A percentile compares a stretch with the other conserved stretches of the same genome.
Evolutionary conservation across 2,113 vertebrate species (phyloP).

Genomic region (Tachycineta bicolor): DNA sequence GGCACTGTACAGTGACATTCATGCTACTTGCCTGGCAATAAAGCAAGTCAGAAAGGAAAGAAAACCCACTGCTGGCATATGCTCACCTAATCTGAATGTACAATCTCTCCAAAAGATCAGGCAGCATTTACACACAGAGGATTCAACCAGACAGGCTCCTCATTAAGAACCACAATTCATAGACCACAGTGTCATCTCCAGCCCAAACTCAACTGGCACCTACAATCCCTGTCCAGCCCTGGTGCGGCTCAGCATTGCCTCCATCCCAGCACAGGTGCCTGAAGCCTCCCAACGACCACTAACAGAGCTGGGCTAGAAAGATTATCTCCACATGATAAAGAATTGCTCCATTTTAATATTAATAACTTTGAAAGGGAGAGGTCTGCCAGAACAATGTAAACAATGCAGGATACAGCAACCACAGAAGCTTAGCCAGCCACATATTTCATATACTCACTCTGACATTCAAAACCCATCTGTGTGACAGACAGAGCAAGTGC

Average conservation of each 20-base stretch:
- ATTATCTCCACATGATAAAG: not conserved
- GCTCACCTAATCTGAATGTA: not conserved
- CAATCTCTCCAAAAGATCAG: not conserved
- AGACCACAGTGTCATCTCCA: not conserved
- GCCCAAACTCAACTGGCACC: not conserved
- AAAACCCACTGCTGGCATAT: not conserved
- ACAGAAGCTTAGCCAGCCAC: not conserved
- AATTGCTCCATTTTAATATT: not conserved
- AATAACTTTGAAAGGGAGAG: not conserved
- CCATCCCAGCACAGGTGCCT: not conserved
- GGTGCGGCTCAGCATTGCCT: not conserved
- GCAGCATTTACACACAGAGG: not conserved
- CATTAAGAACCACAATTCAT: not conserved
- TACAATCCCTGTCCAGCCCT: not conserved
- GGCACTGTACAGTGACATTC: not conserved
- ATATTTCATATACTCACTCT: not conserved
- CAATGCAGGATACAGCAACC: not conserved
- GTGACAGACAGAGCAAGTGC: not conserved
- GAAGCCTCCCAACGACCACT: not conserved
- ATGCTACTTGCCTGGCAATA: not conserved
- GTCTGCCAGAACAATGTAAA: not conserved
- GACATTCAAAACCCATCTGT: not conserved
- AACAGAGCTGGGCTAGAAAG: not conserved
- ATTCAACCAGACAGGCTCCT: not conserved
- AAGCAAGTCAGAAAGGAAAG: not conserved